phyloP scores from a whole-genome alignment of 2,113 vertebrate genomes.

The Aramus guarauna region DNA sequence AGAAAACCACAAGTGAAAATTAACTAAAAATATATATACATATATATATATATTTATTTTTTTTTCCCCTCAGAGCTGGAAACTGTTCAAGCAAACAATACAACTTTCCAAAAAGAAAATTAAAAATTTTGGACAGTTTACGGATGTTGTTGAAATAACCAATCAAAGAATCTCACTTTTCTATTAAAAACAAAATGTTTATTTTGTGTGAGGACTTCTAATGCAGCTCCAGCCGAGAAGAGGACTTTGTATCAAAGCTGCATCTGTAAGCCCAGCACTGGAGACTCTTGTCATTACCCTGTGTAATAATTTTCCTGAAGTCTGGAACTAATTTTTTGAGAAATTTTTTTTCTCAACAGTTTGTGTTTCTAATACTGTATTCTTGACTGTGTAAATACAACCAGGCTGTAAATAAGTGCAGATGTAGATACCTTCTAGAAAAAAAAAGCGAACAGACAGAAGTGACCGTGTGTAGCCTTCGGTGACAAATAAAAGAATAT shows the following conservation, averaged over 20 bases:
- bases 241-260: slow-evolving; percentile 65
- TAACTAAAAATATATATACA: neutral
- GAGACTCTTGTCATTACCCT: slow-evolving; percentile 77
- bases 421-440: slow-evolving; percentile 98
- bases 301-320: slow-evolving; percentile 78
- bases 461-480: slow-evolving; percentile 94
- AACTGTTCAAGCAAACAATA: slow-evolving; percentile 12
- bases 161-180: slow-evolving; percentile 57
- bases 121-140: neutral
- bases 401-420: slow-evolving; percentile 95
- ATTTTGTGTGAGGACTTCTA: slow-evolving; percentile 61
- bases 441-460: slow-evolving; percentile 76
- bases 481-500: slow-evolving; percentile 97
- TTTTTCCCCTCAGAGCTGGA: neutral
- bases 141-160: neutral
- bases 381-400: slow-evolving; percentile 94
- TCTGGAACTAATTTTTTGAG: slow-evolving; percentile 82
- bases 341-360: slow-evolving; percentile 77
- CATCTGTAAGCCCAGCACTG: slow-evolving; percentile 67
- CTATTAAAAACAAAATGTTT: slow-evolving; percentile 17
- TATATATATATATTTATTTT: neutral
- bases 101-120: slow-evolving; percentile 1
- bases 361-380: slow-evolving; percentile 88
- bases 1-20: neutral
- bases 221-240: slow-evolving; percentile 28